phyloP scores from a whole-genome alignment of 2,888 invertebrate genomes.

The Lobophora halterata region DNA sequence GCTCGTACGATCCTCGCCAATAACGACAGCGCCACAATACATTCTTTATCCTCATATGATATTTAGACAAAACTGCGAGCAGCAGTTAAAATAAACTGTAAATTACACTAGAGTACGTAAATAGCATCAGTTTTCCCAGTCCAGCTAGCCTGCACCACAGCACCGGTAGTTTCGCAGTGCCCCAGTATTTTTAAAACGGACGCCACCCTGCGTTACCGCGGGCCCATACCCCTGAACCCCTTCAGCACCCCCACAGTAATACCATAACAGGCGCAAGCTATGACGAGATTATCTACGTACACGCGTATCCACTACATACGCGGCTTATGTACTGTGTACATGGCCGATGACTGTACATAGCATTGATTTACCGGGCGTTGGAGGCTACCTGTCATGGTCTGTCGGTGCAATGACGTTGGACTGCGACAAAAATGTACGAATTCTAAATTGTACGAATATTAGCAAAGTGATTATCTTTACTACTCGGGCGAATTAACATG shows the following conservation, averaged over 20 bases:
- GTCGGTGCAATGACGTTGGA: slow-evolving; percentile 56
- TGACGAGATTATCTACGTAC: slow-evolving; percentile 77
- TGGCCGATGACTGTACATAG: slow-evolving; percentile 68
- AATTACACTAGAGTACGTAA: too few relatives aligned
- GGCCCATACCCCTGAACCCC: slow-evolving; percentile 53
- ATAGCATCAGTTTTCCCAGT: too few relatives aligned
- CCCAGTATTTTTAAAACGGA: slow-evolving; percentile 78
- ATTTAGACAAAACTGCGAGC: too few relatives aligned
- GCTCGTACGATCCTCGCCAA: too few relatives aligned
- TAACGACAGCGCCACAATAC: too few relatives aligned
- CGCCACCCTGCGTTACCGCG: slow-evolving; percentile 68
- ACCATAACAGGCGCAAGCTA: slow-evolving; percentile 80
- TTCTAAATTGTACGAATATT: slow-evolving; percentile 9
- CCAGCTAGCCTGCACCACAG: too few relatives aligned
- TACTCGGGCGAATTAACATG: too few relatives aligned
- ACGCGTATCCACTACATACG: slow-evolving; percentile 59
- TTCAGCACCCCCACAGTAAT: slow-evolving; percentile 61
- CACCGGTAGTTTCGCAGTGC: slow-evolving; percentile 64
- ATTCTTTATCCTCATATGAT: too few relatives aligned
- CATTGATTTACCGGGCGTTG: slow-evolving; percentile 75
- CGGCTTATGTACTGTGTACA: slow-evolving; percentile 65
- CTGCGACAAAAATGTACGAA: slow-evolving; percentile 15
- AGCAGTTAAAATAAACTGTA: too few relatives aligned
- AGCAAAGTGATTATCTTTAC: too few relatives aligned
- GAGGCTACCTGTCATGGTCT: slow-evolving; percentile 68